phyloP scores from a whole-genome alignment of 2,888 invertebrate species.

The Margaritifera margaritifera region DNA sequence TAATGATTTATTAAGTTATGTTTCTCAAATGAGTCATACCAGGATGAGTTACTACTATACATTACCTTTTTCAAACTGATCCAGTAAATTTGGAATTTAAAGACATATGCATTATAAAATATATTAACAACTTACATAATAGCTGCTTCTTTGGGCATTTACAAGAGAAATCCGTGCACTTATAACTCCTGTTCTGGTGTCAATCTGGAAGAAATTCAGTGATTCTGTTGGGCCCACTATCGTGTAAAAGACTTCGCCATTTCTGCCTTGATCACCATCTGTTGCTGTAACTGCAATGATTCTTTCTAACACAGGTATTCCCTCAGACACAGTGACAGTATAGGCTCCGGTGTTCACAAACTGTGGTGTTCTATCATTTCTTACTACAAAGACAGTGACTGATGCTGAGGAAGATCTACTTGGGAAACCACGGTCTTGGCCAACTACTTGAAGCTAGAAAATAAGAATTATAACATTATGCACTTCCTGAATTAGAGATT shows the following conservation, averaged over 20 bases:
- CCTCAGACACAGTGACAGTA: slow-evolving; percentile 46
- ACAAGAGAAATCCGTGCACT: slow-evolving; percentile 54
- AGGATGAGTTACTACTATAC: too few species aligned
- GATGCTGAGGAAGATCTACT: slow-evolving; percentile 43
- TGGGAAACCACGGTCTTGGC: slow-evolving; percentile 55
- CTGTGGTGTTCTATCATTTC: slow-evolving; percentile 54
- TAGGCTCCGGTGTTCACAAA: slow-evolving; percentile 39
- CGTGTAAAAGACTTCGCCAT: slow-evolving; percentile 55
- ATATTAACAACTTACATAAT: slow-evolving; percentile 36
- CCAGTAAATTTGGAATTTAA: too few species aligned
- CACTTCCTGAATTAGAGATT: background rate
- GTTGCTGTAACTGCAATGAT: slow-evolving; percentile 40
- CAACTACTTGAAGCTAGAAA: slow-evolving; percentile 56
- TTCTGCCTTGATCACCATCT: slow-evolving; percentile 41
- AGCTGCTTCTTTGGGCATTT: slow-evolving; percentile 38
- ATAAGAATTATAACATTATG: background rate
- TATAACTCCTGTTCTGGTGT: slow-evolving; percentile 82
- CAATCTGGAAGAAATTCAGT: slow-evolving; percentile 87
- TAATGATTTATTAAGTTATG: too few species aligned
- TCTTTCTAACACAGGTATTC: slow-evolving; percentile 33
- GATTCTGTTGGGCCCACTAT: slow-evolving; percentile 38
- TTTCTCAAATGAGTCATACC: too few species aligned
- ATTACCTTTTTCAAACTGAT: too few species aligned
- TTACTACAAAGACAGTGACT: slow-evolving; percentile 54
- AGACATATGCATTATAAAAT: background rate